These are phyloP conservation scores for Bemisia tabaci DNA, from an alignment of 1,140 invertebrate genomes.

Conservation along the genomic window DNA sequence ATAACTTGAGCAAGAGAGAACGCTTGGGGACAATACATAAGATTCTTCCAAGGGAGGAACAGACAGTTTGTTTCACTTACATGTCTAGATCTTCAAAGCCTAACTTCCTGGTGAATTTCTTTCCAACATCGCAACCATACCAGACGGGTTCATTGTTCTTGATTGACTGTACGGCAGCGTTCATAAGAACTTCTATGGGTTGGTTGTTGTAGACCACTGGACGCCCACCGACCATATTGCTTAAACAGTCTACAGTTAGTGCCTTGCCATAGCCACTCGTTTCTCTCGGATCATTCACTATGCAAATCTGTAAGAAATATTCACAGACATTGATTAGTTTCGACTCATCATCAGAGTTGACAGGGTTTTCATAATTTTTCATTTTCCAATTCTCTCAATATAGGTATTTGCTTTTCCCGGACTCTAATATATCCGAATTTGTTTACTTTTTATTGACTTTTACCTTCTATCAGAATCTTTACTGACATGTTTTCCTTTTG, in stretches of 20 bases:
- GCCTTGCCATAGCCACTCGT: constrained; percentile 56
- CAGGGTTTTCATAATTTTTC: not conserved
- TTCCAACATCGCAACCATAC: constrained; percentile 85
- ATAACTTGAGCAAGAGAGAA: no score
- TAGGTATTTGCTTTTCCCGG: no score
- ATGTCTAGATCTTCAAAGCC: constrained; percentile 65
- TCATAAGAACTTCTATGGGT: constrained; percentile 56
- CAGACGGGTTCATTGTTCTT: constrained; percentile 71
- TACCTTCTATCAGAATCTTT: no score
- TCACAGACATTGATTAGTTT: not conserved
- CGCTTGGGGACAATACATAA: no score
- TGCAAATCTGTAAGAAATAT: constrained; percentile 43
- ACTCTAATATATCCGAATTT: no score
- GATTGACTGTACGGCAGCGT: constrained; percentile 59
- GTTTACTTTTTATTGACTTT: no score
- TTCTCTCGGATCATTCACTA: constrained; percentile 71
- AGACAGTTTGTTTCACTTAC: constrained; percentile 39
- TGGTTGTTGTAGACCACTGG: constrained; percentile 78
- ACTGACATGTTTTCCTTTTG: no score
- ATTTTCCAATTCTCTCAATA: no score
- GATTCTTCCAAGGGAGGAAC: no score
- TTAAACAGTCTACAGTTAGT: constrained; percentile 77
- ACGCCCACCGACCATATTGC: constrained; percentile 66
- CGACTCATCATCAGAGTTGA: constrained; percentile 2
- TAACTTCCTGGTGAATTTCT: constrained; percentile 60